These are phyloP conservation scores for Mugil cephalus DNA, from an alignment of 2,113 vertebrate species.

Conservation along the genomic window DNA sequence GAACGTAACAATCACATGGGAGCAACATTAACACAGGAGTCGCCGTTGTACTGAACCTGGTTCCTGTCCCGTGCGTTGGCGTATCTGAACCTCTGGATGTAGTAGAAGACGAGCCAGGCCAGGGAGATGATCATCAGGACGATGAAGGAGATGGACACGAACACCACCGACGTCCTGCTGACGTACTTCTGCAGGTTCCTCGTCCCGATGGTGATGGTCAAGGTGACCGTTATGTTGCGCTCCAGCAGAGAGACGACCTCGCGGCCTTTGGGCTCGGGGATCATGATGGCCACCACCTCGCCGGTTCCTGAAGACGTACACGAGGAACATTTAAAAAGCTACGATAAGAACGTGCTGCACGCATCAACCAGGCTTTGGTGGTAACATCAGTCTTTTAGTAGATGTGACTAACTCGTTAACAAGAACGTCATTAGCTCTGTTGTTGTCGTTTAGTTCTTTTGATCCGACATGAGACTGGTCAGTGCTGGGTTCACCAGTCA, in stretches of 20 bases:
- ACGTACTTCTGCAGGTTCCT: constrained; percentile 98
- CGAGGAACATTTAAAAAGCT: too few species aligned
- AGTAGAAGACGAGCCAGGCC: constrained; percentile 98
- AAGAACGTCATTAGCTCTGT: too few species aligned
- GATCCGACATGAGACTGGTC: too few species aligned
- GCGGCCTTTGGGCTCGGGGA: constrained; percentile 95
- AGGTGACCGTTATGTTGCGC: constrained; percentile 92
- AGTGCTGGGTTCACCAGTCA: too few species aligned
- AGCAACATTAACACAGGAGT: too few species aligned
- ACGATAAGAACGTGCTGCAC: too few species aligned
- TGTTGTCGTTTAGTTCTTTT: too few species aligned
- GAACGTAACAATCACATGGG: too few species aligned
- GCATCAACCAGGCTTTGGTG: too few species aligned
- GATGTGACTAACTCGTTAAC: too few species aligned
- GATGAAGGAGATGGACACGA: constrained; percentile 99
- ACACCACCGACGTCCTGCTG: constrained; percentile 97
- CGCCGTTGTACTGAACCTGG: constrained; percentile 86
- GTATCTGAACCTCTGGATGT: constrained; percentile 97
- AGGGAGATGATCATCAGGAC: constrained; percentile 99
- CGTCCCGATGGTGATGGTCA: constrained; percentile 96
- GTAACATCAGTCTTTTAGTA: too few species aligned
- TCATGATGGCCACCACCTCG: constrained; percentile 98
- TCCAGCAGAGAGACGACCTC: constrained; percentile 92
- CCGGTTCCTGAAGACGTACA: constrained; percentile 84
- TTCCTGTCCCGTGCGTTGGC: constrained; percentile 96